phyloP scores from a whole-genome alignment of 2,888 invertebrate genomes.

The Doris montereyensis region DNA sequence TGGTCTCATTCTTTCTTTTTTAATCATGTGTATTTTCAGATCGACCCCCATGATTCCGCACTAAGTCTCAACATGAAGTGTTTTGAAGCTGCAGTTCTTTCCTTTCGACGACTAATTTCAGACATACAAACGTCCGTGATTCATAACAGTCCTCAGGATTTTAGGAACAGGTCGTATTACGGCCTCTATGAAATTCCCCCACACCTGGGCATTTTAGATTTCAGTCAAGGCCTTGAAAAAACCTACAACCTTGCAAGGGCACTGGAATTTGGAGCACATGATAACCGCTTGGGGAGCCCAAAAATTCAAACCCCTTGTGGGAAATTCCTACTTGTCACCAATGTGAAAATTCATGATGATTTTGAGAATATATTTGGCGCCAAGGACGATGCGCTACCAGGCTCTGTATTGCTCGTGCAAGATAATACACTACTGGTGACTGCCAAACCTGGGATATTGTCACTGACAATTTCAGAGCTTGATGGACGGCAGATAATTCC shows the following conservation, averaged over 20 bases:
- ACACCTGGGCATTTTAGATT: constrained; percentile 52
- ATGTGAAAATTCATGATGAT: constrained; percentile 38
- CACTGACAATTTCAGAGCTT: constrained; percentile 48
- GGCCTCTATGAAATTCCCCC: constrained; percentile 52
- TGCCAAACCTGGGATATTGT: constrained; percentile 43
- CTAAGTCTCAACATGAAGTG: constrained; percentile 55
- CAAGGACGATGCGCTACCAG: constrained; percentile 23
- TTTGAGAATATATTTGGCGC: neutral
- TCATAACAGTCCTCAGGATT: constrained; percentile 39
- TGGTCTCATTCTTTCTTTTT: no score
- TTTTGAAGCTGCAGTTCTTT: constrained; percentile 48
- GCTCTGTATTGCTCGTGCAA: constrained; percentile 48
- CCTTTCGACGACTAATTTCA: constrained; percentile 45
- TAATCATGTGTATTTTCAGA: constrained; percentile 18
- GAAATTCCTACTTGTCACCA: constrained; percentile 51
- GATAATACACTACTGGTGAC: constrained; percentile 50
- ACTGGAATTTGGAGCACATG: constrained; percentile 53
- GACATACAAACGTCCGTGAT: constrained; percentile 42
- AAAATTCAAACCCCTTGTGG: constrained; percentile 49
- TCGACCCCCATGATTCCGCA: constrained; percentile 50
- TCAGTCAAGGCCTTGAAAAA: constrained; percentile 33
- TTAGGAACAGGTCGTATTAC: constrained; percentile 48
- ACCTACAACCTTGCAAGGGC: constrained; percentile 51
- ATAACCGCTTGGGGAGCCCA: constrained; percentile 54
- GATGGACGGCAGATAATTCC: constrained; percentile 44